Evolutionary conservation across 2,888 invertebrate genomes (phyloP).

Genomic region (Noctua janthe): DNA sequence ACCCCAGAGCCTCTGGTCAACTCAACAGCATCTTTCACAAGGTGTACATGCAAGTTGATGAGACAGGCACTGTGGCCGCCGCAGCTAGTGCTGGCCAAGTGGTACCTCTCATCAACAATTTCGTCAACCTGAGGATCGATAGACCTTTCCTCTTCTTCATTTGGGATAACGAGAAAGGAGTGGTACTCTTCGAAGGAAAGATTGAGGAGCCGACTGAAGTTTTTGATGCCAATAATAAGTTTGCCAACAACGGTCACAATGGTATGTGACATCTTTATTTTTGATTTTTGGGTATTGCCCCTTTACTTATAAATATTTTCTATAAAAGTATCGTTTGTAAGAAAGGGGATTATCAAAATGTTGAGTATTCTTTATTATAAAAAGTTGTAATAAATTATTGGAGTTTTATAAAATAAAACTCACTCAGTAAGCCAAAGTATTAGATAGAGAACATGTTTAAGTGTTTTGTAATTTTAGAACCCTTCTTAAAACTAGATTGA

Average conservation of each 20-base stretch:
- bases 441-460: not conserved
- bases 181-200: slow-evolving; percentile 92
- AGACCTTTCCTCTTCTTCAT: slow-evolving; percentile 93
- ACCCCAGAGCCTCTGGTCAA: slow-evolving; percentile 73
- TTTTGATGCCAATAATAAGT: slow-evolving; percentile 51
- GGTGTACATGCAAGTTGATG: slow-evolving; percentile 92
- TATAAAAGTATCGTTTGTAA: not conserved
- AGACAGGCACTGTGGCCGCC: slow-evolving; percentile 92
- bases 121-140: slow-evolving; percentile 88
- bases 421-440: not conserved
- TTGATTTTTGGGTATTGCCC: not conserved
- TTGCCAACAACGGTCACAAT: slow-evolving; percentile 16
- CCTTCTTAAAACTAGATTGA: not conserved
- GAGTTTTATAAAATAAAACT: not conserved
- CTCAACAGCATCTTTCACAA: slow-evolving; percentile 91
- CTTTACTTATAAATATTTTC: not conserved
- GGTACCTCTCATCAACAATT: slow-evolving; percentile 91
- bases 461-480: not conserved
- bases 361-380: not conserved
- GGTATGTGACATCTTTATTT: not conserved
- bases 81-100: slow-evolving; percentile 91
- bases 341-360: not conserved
- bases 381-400: not conserved
- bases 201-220: slow-evolving; percentile 86
- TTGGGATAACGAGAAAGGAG: slow-evolving; percentile 88